Evolutionary conservation across 2,797 vertebrate species (phyloP).

Genomic region (Peromyscus attwateri): DNA sequence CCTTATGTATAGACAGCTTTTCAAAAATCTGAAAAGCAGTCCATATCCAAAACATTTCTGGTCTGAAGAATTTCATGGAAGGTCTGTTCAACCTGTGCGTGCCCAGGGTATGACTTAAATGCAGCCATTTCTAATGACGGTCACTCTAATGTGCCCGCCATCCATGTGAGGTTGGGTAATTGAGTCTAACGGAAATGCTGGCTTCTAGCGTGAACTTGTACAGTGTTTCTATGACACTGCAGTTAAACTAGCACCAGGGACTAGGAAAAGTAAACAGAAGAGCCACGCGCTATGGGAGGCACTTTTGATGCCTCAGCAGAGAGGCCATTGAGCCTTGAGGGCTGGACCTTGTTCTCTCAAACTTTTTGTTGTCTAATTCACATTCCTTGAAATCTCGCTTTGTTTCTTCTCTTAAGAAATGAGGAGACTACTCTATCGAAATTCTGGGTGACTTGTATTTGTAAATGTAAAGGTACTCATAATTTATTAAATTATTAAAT

Average conservation of each 20-base stretch:
- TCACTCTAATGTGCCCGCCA: not conserved
- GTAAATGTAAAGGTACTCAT: not conserved
- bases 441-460: not conserved
- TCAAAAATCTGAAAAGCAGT: not conserved
- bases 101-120: not conserved
- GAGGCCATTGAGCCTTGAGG: too few relatives aligned
- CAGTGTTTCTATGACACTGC: not conserved
- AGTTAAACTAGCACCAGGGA: not conserved
- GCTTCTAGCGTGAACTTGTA: not conserved
- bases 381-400: conserved; percentile 28
- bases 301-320: not conserved
- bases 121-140: not conserved
- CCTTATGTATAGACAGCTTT: not conserved
- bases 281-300: not conserved
- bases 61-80: not conserved
- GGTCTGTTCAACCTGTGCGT: not conserved
- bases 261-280: not conserved
- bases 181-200: not conserved
- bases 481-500: not conserved
- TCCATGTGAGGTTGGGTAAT: not conserved
- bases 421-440: not conserved
- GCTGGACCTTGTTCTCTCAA: not conserved
- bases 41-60: not conserved
- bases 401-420: conserved; percentile 25
- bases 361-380: not conserved